Base-by-base conservation (phyloP, 2,888 invertebrate species). In the Diploptera punctata region DNA sequence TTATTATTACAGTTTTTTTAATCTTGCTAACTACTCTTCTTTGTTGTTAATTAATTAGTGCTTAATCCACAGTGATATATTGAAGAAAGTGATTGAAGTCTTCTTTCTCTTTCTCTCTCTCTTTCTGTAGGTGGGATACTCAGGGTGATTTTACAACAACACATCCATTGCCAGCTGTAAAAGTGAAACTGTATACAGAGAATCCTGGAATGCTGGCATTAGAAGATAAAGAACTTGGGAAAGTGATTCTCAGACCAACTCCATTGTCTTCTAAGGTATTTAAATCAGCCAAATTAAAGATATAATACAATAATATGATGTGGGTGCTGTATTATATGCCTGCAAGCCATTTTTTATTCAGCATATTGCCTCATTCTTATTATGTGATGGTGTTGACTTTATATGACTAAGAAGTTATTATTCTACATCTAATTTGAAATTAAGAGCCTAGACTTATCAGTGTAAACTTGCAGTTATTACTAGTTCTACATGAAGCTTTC, bases 61-160 rank as follows among this genome's bases (percentile, higher is more conserved):
- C n/a, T n/a, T n/a, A n/a, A n/a, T n/a, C n/a, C n/a, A n/a, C n/a
- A n/a, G n/a, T n/a, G n/a, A n/a, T n/a, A n/a, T n/a, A n/a, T n/a
- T n/a, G n/a, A n/a, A n/a, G n/a, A n/a, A n/a, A n/a, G n/a, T n/a
- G n/a, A n/a, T n/a, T n/a, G n/a, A n/a, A n/a, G n/a, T n/a, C n/a
- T n/a, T n/a, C n/a, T n/a, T n/a, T n/a, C n/a, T n/a, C n/a, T n/a
- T n/a, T n/a, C n/a, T n/a, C n/a, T n/a, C n/a, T n/a, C n/a, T 52
- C 65, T n/a, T 54, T 71, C 78, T 80, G 29, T 75, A 97, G 96
- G 90, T 99, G 99, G 99, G 99, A 99, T 81, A 99, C 99, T 0
- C 99, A 99, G 87, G 99, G 98, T 70, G 99, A 99, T 85, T 99
- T 99, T 84, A 95, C 97, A 77, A 99, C 99, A 69, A 97, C 96